Base-by-base conservation (phyloP, 2,797 vertebrate species). In the Sebastes melanostomus region DNA sequence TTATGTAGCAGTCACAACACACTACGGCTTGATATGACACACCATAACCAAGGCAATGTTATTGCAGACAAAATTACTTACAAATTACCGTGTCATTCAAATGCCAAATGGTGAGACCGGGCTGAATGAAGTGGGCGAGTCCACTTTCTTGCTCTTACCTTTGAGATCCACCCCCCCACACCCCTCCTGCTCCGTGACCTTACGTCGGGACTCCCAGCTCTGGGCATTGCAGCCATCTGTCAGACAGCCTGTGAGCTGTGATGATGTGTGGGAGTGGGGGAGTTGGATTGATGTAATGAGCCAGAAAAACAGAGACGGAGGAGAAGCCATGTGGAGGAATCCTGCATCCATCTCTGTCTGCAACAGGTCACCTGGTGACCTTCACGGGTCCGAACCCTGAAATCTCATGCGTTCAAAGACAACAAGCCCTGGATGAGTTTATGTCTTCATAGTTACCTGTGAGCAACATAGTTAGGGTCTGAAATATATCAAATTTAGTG, bases 241-340 rank as follows among this genome's bases (percentile, higher is more conserved):
- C 85, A 74, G 73, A 65, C 66, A 22, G 58, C 73, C 78, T 46
- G 16, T 22, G 72, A 68, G 69, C 42, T 55, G 63, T 9, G 77
- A 66, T 72, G 80, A 20, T 50, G 63, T 54, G 70, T 36, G 68
- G 71, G 68, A 68, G 50, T 11, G 56, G 52, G 22, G 27, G 38
- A 32, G 56, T 22, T 1, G 9, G 16, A 69, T 52, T 7, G 14
- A 80, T 52, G 86, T 68, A 86, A 79, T 72, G 83, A 88, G 85
- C 70, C 80, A 59, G 74, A 79, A 66, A 65, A 75, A 56, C 72
- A 3, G 36, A 12, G 75, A 59, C 46, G 59, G 36, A 0, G 13
- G 68, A 62, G 27, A 88, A 75, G 67, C 50, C 72, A 34, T 34
- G 70, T 58, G 60, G 55, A 42, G 29, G 71, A 74, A 62, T 81